Evolutionary conservation across 2,888 invertebrate genomes (phyloP), one percentile per base, ranked within the genome.

Genomic region (Drepana falcataria): DNA sequence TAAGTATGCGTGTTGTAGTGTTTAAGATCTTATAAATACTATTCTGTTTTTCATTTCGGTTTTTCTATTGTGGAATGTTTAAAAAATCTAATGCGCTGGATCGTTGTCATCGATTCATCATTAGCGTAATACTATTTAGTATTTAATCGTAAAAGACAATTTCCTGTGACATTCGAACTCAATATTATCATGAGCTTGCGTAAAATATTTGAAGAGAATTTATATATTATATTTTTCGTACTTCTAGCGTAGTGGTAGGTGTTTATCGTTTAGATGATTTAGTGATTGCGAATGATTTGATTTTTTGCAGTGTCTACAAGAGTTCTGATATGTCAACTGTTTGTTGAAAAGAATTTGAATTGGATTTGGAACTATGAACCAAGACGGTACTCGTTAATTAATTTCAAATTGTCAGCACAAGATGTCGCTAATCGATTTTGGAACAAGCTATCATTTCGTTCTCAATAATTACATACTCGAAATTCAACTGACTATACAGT

Each of bases 181-280:
- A 80, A 82, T 77, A 79, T 80, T 84, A 82, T 86, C 88, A 87
- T 80, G 90, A 90, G 90, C 90, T 90, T 90, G 87, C 81, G 80
- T 82, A 86, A 79, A 82, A 77, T 3, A 83, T 86, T 83, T 70
- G 73, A 76, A 75, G 65, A 65, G 69, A 77, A 61, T 62, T 49
- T 55, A 68, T 70, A 73, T 69, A 80, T 84, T 89, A 87, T 90
- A 89, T 90, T 90, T 90, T 90, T 89, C 85, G 85, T 90, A 90
- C 87, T 83, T 79, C 73, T 87, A 88, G 81, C 68, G 72, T 84
- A 83, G 84, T 66, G 59, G 69, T 82, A 81, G 81, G 60, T 70
- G 64, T 71, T 65, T 64, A 73, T 77, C 75, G 71, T 71, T 37
- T 5, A 21, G 35, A 37, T 35, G 35, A 35, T 44, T n/a, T 48